These are phyloP conservation scores for Thunnus thynnus DNA, from an alignment of 2,113 vertebrate species.

Conservation along the genomic window DNA sequence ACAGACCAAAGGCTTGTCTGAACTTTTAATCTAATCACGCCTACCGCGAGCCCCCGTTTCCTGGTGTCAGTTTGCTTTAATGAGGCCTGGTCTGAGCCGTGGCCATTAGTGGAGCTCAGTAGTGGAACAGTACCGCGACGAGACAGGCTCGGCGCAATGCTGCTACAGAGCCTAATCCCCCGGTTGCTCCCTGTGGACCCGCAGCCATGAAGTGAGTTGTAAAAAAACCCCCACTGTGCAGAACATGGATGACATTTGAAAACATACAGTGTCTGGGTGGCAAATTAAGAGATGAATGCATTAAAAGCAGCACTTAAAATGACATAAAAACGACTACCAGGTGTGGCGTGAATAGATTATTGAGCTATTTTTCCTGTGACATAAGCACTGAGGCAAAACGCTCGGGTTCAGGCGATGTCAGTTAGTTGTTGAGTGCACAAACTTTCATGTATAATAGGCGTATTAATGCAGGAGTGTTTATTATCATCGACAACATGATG, in stretches of 20 bases:
- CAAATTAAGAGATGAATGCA: constrained; percentile 67
- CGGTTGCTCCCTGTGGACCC: constrained; percentile 64
- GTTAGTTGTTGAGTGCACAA: constrained; percentile 43
- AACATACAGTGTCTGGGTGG: constrained; percentile 56
- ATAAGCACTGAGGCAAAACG: constrained; percentile 12
- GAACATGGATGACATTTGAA: constrained; percentile 76
- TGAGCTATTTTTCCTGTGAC: constrained; percentile 26
- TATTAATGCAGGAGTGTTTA: constrained; percentile 52
- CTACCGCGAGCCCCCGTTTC: constrained; percentile 67
- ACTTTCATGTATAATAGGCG: constrained; percentile 39
- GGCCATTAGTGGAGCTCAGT: constrained; percentile 81
- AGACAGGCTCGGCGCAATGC: constrained; percentile 66
- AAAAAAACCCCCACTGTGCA: constrained; percentile 65
- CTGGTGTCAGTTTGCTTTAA: constrained; percentile 80
- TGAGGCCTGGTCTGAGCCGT: constrained; percentile 76
- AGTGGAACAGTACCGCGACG: constrained; percentile 66
- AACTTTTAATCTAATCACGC: constrained; percentile 83
- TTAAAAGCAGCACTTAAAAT: constrained; percentile 53
- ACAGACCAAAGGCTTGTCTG: constrained; percentile 80
- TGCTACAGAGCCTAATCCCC: constrained; percentile 75
- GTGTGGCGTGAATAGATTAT: constrained; percentile 40
- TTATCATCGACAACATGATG: constrained; percentile 36
- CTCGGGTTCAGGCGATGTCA: background rate
- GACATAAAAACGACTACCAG: constrained; percentile 35
- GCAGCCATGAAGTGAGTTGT: constrained; percentile 63